Conservation (phyloP, 2,113 vertebrate genomes). For the Myotis yumanensis region DNA sequence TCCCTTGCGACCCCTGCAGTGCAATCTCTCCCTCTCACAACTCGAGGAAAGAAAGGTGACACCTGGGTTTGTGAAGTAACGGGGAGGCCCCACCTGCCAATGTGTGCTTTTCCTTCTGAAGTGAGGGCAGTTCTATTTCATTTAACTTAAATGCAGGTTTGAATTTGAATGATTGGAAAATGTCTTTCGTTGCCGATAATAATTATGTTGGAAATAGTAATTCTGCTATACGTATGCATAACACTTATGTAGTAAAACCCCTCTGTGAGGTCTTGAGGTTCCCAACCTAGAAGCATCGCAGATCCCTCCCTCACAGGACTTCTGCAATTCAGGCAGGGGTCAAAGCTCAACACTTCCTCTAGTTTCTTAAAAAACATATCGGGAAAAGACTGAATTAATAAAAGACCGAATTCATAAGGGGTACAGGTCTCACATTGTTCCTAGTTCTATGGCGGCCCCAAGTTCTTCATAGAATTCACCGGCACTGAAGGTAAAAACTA, state of each 20-base stretch:
- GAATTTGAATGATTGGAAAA: not conserved
- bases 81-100: not conserved
- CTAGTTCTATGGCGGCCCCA: not conserved
- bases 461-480: not conserved
- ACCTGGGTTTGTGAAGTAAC: not conserved
- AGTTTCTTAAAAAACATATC: not conserved
- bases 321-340: not conserved
- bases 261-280: not conserved
- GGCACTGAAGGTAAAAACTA: not conserved
- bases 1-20: not conserved
- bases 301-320: not conserved
- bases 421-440: not conserved
- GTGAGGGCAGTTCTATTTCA: not conserved
- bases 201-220: not conserved
- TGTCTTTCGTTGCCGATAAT: not conserved
- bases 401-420: too few relatives aligned
- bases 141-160: not conserved
- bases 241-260: not conserved
- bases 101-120: not conserved
- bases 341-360: not conserved
- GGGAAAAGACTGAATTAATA: not conserved
- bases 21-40: not conserved
- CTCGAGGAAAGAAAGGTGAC: not conserved
- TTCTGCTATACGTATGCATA: not conserved
- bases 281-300: not conserved